Evolutionary conservation across 1,140 invertebrate species (phyloP).

Genomic region (Propsilocerus akamusi): DNA sequence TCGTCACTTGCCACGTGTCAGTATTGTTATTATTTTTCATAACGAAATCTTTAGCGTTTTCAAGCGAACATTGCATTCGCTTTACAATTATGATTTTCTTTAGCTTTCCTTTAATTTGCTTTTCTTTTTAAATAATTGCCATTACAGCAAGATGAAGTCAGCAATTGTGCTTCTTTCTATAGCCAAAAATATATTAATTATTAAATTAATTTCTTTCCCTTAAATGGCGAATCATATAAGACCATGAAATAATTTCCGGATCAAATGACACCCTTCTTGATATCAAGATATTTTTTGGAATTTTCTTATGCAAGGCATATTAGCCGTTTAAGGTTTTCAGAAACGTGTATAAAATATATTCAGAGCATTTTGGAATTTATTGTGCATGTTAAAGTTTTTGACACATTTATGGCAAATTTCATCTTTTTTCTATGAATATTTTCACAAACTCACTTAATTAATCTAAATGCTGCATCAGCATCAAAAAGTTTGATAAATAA

Average conservation of each 20-base stretch:
- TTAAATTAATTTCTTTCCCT: neutral
- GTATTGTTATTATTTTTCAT: conserved; percentile 83
- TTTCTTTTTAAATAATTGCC: neutral
- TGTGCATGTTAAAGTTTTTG: no score
- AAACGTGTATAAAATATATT: no score
- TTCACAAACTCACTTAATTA: no score
- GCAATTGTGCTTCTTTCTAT: neutral
- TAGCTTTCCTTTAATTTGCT: neutral
- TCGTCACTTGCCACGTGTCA: conserved; percentile 52
- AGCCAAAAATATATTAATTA: neutral
- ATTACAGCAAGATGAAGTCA: no score
- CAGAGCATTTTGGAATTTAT: no score
- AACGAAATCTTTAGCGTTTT: conserved; percentile 83
- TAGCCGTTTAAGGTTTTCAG: no score
- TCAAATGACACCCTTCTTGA: neutral
- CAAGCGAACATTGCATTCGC: conserved; percentile 65
- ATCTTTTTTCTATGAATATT: no score
- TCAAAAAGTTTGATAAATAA: no score
- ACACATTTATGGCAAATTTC: no score
- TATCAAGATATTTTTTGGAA: no score
- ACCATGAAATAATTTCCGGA: neutral
- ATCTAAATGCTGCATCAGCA: no score
- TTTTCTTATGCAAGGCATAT: no score
- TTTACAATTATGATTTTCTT: conserved; percentile 52
- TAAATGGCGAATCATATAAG: neutral